Evolutionary conservation across 2,113 vertebrate genomes (phyloP), one percentile per base, ranked within the genome.

Genomic region (Neogobius melanostomus): DNA sequence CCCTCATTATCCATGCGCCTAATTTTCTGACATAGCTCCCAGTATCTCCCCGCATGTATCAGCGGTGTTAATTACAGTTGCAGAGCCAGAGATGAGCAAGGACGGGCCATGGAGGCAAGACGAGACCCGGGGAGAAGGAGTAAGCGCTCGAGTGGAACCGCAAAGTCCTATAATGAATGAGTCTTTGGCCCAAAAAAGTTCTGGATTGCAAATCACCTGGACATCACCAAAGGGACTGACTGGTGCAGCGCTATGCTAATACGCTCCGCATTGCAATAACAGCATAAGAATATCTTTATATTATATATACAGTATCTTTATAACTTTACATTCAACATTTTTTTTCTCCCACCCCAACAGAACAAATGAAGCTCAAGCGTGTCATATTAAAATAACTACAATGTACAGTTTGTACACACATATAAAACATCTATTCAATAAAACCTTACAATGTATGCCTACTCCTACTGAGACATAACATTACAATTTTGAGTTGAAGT

Each of bases 1-100:
- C 77, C 76, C 92, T 95, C 91, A 91, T 95, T 95, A 94, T 94
- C 92, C 90, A 90, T 79, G 60, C 79, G 74, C 88, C 91, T 94
- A 88, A 94, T 95, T 94, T 94, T 84, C 90, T 88, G 85, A 92
- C 91, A 88, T 87, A 80, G 92, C 85, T 92, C 82, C 81, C 85
- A 82, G 92, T 89, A 80, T 82, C 92, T 92, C 88, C 90, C 89
- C 78, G 91, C 94, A 93, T 87, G 88, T 92, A 92, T 85, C 82
- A 87, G 52, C 90, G 91, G 91, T 84, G 92, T 93, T 94, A 95
- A 95, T 95, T 95, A 92, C 85, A 76, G 61, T 92, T 66, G 87
- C 89, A 82, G 48, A 83, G 78, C 74, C 57, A 61, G 75, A 86
- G 84, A 85, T 81, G 87, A 85, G 84, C 84, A 42, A 52, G 66